Evolutionary conservation across 2,113 vertebrate species (phyloP), one percentile per base, ranked within the genome.

Genomic region (Bujurquina vittata): DNA sequence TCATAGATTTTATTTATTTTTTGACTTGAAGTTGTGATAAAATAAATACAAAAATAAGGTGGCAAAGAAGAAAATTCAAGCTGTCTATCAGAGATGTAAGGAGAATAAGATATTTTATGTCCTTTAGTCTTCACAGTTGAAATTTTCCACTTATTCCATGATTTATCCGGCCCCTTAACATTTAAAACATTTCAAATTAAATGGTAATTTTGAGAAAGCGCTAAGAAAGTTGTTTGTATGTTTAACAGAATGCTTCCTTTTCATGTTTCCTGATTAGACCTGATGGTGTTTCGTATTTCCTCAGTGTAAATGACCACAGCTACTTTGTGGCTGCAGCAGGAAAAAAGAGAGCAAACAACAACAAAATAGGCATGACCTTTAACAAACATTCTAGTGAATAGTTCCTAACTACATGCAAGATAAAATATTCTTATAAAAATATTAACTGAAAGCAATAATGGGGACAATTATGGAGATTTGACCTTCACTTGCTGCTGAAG

Each of bases 31-130:
- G 72, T 29, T 14, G 31, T 72, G 61, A 75, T 77, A 59, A 84
- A 90, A 89, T 91, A 89, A 91, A 92, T 91, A 87, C 75, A 87
- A 78, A 84, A 65, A 54, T 20, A 56, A 67, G 35, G 67, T 67
- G 10, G 43, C n/a, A 72, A 77, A 54, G 18, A 20, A 18, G 18
- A 54, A 54, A 33, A 72, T 72, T 72, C 67, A 49, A 54, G 12
- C 46, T 54, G 67, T 26, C 3, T n/a, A 55, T n/a, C n/a, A 2
- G 9, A 55, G n/a, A 55, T 55, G 54, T n/a, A 55, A 55, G 20
- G 20, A n/a, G 54, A 55, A 55, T 54, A 20, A 7, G 18, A 54
- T 18, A 54, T 54, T 49, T 49, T 49, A 17, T 5, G 17, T 49
- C 14, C 49, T 54, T 54, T 54, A 58, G 37, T 75, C 43, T 67